Percentiles rank a stretch among this genome's conserved stretches.
Conservation (phyloP, 1,140 invertebrate species). For the Prorops nasuta region DNA sequence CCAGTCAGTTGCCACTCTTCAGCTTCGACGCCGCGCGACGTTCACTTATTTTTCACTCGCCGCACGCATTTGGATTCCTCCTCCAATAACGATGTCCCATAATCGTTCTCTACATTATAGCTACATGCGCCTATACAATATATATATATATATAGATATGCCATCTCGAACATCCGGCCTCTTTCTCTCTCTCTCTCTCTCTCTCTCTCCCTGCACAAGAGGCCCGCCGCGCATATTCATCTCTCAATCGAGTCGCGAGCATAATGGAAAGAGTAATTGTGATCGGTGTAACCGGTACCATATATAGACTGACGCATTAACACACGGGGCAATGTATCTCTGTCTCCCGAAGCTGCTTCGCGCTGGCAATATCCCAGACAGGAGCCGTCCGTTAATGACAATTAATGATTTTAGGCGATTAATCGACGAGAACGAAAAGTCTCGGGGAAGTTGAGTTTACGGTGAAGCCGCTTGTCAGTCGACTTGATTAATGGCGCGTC, state of each 20-base stretch:
- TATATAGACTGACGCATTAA: too few relatives aligned
- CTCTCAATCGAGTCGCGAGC: conserved; percentile 30
- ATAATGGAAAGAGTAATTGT: conserved; percentile 35
- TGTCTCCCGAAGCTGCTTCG: not conserved
- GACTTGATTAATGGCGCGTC: conserved; percentile 14
- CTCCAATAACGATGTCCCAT: too few relatives aligned
- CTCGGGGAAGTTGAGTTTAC: not conserved
- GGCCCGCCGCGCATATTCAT: conserved; percentile 32
- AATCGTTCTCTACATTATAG: too few relatives aligned
- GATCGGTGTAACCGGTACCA: conserved; percentile 35
- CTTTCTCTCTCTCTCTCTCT: conserved; percentile 6
- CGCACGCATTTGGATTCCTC: too few relatives aligned
- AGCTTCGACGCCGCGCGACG: too few relatives aligned
- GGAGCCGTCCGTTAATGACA: conserved; percentile 19
- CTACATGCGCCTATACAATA: too few relatives aligned
- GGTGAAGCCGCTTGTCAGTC: not conserved
- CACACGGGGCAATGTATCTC: too few relatives aligned
- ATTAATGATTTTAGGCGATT: conserved; percentile 24
- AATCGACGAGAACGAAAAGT: conserved; percentile 1
- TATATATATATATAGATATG: too few relatives aligned
- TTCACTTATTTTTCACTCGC: too few relatives aligned
- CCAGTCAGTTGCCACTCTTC: too few relatives aligned
- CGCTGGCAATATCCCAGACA: not conserved
- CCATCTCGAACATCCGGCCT: not conserved
- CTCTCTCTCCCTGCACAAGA: conserved; percentile 10